These are phyloP conservation scores for Brachypalpus laphriformis DNA, from an alignment of 2,888 invertebrate genomes.

Conservation along the genomic window DNA sequence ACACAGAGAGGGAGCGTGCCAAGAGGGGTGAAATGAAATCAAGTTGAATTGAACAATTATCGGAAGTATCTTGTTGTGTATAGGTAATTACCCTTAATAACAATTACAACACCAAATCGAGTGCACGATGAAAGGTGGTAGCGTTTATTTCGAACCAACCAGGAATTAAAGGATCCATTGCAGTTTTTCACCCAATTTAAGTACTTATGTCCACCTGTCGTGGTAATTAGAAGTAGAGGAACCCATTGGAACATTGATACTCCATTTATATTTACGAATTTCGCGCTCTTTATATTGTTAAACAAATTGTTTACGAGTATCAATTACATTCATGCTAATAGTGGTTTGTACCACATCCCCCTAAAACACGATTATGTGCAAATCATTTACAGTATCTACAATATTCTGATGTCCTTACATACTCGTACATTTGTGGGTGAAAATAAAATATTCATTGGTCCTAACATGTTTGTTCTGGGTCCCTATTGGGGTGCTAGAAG, in stretches of 20 bases:
- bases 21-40: not conserved
- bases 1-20: not conserved
- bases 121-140: constrained; percentile 6
- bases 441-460: constrained; percentile 18
- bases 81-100: constrained; percentile 44
- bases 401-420: too few relatives aligned
- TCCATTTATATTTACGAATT: not conserved
- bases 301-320: constrained; percentile 22
- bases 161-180: constrained; percentile 23
- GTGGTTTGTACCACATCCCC: not conserved
- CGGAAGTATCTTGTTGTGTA: constrained; percentile 27
- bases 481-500: not conserved
- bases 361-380: too few relatives aligned
- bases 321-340: not conserved
- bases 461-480: not conserved
- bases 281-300: not conserved
- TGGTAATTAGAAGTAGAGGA: constrained; percentile 16
- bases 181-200: constrained; percentile 21
- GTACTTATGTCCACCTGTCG: not conserved
- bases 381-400: not conserved
- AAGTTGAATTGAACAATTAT: constrained; percentile 45
- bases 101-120: constrained; percentile 21
- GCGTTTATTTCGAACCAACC: not conserved
- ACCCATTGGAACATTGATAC: not conserved
- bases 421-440: not conserved